Percentiles rank a stretch among this genome's conserved stretches.
phyloP scores from a whole-genome alignment of 1,140 invertebrate species.

The Tenebrio molitor region DNA sequence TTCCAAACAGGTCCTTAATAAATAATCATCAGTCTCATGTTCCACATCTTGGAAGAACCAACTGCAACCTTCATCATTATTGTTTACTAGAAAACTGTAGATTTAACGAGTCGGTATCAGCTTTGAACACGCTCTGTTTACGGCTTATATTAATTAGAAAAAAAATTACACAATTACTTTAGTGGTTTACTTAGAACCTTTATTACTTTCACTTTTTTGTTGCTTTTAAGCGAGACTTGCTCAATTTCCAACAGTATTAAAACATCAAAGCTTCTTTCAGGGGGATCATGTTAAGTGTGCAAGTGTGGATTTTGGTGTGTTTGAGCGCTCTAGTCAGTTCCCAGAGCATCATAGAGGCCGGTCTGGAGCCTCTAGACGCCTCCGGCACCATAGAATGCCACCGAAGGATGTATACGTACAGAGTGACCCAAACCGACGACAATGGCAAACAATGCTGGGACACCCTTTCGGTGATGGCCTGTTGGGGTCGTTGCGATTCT shows the following conservation, averaged over 20 bases:
- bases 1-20: too few species aligned
- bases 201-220: too few species aligned
- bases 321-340: conserved; percentile 12
- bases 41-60: too few species aligned
- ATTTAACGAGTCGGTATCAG: too few species aligned
- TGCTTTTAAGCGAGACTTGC: too few species aligned
- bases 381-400: conserved; percentile 66
- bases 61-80: too few species aligned
- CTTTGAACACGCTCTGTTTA: too few species aligned
- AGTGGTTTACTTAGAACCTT: too few species aligned
- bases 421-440: conserved; percentile 72
- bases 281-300: conserved; percentile 10
- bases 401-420: conserved; percentile 67
- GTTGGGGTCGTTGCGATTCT: conserved; percentile 87
- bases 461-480: conserved; percentile 79
- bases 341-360: conserved; percentile 55
- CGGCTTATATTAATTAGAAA: too few species aligned
- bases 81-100: too few species aligned
- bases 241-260: conserved; percentile 18
- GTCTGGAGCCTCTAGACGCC: conserved; percentile 44
- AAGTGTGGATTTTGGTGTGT: conserved; percentile 17
- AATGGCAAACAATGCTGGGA: conserved; percentile 79
- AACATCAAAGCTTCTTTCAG: conserved; percentile 17
- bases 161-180: too few species aligned
- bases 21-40: too few species aligned